Percentiles rank a stretch among this genome's conserved stretches.
Evolutionary conservation across 2,888 invertebrate genomes (phyloP).

Genomic region (Parnassius orleans): DNA sequence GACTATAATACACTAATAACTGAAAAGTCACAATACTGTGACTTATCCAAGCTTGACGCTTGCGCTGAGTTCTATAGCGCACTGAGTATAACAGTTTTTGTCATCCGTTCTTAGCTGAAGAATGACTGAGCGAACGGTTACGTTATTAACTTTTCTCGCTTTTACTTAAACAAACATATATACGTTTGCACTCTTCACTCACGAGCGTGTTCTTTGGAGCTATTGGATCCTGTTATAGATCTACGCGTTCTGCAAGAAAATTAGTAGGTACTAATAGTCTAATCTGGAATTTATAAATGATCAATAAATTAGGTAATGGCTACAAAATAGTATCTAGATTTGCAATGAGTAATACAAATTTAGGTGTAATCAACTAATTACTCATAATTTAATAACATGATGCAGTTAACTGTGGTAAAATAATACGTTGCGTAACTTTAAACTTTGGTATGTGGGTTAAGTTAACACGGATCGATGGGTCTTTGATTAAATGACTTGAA

Average conservation of each 20-base stretch:
- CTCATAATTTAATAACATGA: conserved; percentile 10
- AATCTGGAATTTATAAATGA: conserved; percentile 17
- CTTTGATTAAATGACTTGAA: conserved; percentile 17
- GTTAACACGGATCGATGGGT: conserved; percentile 16
- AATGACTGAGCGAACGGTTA: conserved; percentile 71
- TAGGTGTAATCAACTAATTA: neutral
- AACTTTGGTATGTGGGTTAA: conserved; percentile 26
- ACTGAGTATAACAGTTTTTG: conserved; percentile 75
- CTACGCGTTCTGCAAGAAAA: conserved; percentile 70
- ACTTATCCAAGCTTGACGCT: conserved; percentile 63
- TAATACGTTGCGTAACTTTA: conserved; percentile 19
- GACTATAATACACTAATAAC: conserved; percentile 50
- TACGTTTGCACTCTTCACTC: conserved; percentile 46
- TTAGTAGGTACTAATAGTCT: conserved; percentile 44
- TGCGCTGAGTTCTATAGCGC: conserved; percentile 65
- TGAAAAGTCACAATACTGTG: conserved; percentile 61
- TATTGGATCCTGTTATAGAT: conserved; percentile 72
- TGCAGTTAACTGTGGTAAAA: conserved; percentile 7
- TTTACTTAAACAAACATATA: conserved; percentile 36
- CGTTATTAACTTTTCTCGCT: conserved; percentile 51
- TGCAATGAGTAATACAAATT: neutral
- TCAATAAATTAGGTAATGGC: neutral
- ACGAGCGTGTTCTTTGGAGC: conserved; percentile 41
- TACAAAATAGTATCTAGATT: neutral
- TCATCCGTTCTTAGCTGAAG: conserved; percentile 67